These are phyloP conservation scores for Drosophila siamana DNA, from an alignment of 2,888 invertebrate genomes.

Conservation along the genomic window DNA sequence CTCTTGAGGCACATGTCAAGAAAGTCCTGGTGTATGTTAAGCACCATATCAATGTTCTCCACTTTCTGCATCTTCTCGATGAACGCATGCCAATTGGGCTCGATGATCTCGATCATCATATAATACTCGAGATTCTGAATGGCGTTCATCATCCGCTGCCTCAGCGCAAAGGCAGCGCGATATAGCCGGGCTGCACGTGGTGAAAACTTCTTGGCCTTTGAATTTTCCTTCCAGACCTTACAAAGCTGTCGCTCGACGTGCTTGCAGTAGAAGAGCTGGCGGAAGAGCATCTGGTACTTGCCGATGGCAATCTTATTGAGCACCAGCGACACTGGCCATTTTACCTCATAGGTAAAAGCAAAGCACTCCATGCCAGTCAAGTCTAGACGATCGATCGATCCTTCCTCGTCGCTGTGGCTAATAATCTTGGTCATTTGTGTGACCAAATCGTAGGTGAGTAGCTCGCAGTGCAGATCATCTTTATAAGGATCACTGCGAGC, in stretches of 20 bases:
- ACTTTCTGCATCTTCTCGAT: slow-evolving; percentile 94
- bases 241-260: slow-evolving; percentile 95
- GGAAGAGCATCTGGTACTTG: slow-evolving; percentile 98
- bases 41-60: slow-evolving; percentile 94
- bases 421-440: slow-evolving; percentile 97
- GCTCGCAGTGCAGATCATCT: slow-evolving; percentile 95
- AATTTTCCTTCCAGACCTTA: slow-evolving; percentile 95
- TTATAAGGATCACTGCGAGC: slow-evolving; percentile 97
- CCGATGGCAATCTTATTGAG: slow-evolving; percentile 95
- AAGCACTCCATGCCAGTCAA: slow-evolving; percentile 96
- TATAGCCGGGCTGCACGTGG: slow-evolving; percentile 90
- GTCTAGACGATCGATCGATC: slow-evolving; percentile 88
- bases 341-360: slow-evolving; percentile 96
- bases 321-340: slow-evolving; percentile 97
- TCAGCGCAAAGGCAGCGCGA: slow-evolving; percentile 94
- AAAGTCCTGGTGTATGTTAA: slow-evolving; percentile 94
- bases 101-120: slow-evolving; percentile 99
- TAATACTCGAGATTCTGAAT: slow-evolving; percentile 98
- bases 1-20: slow-evolving; percentile 95
- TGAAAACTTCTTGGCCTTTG: slow-evolving; percentile 93
- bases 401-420: slow-evolving; percentile 89
- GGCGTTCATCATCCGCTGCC: slow-evolving; percentile 98
- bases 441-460: slow-evolving; percentile 94
- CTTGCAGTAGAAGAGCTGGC: slow-evolving; percentile 97
- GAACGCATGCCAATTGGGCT: slow-evolving; percentile 97